Base-by-base conservation (phyloP, 2,888 invertebrate genomes). In the Drosophila dives region DNA sequence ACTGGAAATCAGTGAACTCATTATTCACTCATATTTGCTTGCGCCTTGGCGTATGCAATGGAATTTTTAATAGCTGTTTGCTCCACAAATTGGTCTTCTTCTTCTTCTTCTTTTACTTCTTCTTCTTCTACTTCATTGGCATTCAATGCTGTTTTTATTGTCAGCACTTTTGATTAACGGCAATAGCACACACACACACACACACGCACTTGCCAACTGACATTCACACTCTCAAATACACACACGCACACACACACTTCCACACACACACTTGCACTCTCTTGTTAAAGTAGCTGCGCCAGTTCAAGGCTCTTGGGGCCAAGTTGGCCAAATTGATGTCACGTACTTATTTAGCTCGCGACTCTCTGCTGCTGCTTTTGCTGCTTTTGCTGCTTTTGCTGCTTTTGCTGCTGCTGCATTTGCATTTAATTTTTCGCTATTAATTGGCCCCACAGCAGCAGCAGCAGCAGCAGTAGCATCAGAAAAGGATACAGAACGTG, bases 391-490 rank as follows among this genome's bases (percentile, higher is more conserved):
- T 36, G 40, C 32, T 23, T 23, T 23, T 36, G 34, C 72, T 36
- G 40, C 32, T 40, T n/a, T 32, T 40, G 42, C 38, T 33, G 42
- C 38, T 33, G 54, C 29, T 59, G 59, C 75, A 68, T 68, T 77
- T 73, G 64, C 76, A 74, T 77, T 75, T 65, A 68, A 78, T 75
- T 75, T 77, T 49, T 58, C 63, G 45, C 55, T 68, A 77, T 78
- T 78, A 78, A 78, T 78, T 78, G 77, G 77, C 77, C 77, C 77
- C 77, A 78, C 60, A 77, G 77, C 67, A 58, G 60, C 66, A 55
- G 54, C 59, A 55, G 66, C 17, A 54, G 40, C 32, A 45, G 59
- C 58, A 50, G 20, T 11, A 23, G 26, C n/a, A 54, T 7, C 50
- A 32, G 60, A 61, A 61, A 51, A 38, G 61, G 40, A 50, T 53